Evolutionary conservation across 2,888 invertebrate genomes (phyloP), one percentile per base, ranked within the genome.

Genomic region (Digitonthophagus gazella): DNA sequence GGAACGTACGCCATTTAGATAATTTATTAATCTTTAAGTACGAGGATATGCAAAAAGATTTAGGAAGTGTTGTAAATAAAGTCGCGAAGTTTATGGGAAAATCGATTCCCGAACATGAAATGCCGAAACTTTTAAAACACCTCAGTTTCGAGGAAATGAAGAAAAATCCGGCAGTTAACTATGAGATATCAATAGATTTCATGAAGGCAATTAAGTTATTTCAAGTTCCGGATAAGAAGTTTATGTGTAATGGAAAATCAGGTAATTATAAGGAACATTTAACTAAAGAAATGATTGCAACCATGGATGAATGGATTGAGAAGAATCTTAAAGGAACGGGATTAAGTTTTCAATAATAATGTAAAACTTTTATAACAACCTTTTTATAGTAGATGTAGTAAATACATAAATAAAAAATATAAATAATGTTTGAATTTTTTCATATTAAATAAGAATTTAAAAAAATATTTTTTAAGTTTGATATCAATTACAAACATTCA

Each of bases 221-320:
- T 18, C 16, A 18, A 6, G 14, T 61, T 3, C 61, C 61, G n/a
- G 61, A 61, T 15, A 61, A 64, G 15, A n/a, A 76, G 11, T 84
- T 84, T 70, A 82, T 84, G 73, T 77, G 84, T 68, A 79, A 79
- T 64, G 84, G 84, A 15, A 75, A 80, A 67, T 77, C 80, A 2
- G 80, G 78, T 1, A 72, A 71, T 19, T 77, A 76, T 74, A 75
- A 74, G 66, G 75, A 72, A 5, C 69, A 91, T 70, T 91, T 94
- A 87, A 87, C 89, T 0, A 86, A 88, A 1, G 89, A 90, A 75
- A 83, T 92, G 75, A 89, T 90, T 0, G 82, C 85, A 64, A 84
- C 85, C 71, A 91, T 93, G 75, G 91, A 93, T 78, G 82, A 87
- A 6, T 91, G 91, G 91, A 88, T 86, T 0, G 86, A 84, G 14